phyloP scores from a whole-genome alignment of 1,140 invertebrate genomes.

The Belonocnema kinseyi region DNA sequence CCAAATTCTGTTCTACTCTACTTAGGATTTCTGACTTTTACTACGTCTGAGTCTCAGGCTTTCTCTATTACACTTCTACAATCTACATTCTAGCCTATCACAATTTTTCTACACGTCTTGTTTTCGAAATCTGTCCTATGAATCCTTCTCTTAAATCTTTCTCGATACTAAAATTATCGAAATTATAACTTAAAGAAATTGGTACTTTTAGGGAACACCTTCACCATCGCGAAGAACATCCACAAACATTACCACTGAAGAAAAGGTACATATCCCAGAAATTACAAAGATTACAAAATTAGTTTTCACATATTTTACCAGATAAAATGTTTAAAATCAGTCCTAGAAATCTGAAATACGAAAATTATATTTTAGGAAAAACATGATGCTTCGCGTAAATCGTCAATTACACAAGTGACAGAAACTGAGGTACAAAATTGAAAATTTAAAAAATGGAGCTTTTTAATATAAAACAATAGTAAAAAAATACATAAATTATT shows the following conservation, averaged over 20 bases:
- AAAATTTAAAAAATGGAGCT: too few species aligned
- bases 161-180: neutral
- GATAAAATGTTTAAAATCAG: neutral
- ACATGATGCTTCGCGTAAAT: neutral
- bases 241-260: conserved; percentile 3
- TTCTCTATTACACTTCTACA: neutral
- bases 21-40: neutral
- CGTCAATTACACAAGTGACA: neutral
- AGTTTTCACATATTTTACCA: neutral
- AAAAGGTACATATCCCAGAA: conserved; percentile 6
- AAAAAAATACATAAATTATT: neutral
- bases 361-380: conserved; percentile 20
- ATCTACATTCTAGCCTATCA: neutral
- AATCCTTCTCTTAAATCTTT: neutral
- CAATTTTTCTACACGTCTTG: neutral
- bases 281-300: neutral
- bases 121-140: neutral
- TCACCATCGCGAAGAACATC: conserved; percentile 14
- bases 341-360: neutral
- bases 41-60: neutral
- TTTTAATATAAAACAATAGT: too few species aligned
- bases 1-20: neutral
- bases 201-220: conserved; percentile 14
- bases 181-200: neutral
- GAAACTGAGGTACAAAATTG: neutral